Percentiles rank a stretch among this genome's conserved stretches.
These are phyloP conservation scores for Erannis defoliaria DNA, from an alignment of 2,888 invertebrate species.

Conservation along the genomic window DNA sequence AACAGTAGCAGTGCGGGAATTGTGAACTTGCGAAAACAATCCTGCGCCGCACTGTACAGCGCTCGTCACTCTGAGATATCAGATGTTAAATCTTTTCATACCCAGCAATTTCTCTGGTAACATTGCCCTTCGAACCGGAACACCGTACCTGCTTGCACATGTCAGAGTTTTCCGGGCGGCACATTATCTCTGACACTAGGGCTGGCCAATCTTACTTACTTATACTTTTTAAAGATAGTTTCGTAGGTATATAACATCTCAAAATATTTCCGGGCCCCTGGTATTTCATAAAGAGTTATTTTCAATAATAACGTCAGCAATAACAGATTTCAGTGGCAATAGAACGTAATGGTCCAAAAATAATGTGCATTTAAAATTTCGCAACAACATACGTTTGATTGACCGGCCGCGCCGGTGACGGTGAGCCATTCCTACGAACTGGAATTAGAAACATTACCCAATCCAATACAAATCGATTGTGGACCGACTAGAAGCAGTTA, in stretches of 20 bases:
- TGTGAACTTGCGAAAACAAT: no score
- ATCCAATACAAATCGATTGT: conserved; percentile 53
- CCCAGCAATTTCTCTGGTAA: no score
- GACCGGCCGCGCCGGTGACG: conserved; percentile 41
- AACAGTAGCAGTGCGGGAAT: no score
- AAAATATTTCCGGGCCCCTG: background rate
- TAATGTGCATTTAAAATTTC: conserved; percentile 56
- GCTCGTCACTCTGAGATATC: no score
- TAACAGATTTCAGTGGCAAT: background rate
- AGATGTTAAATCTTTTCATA: no score
- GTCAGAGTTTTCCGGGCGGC: no score
- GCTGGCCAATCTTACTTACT: no score
- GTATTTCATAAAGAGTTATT: background rate
- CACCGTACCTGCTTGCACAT: no score
- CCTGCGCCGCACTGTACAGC: no score
- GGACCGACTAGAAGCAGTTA: conserved; percentile 5
- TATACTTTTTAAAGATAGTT: no score
- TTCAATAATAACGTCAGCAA: background rate
- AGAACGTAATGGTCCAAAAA: conserved; percentile 24
- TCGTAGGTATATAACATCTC: background rate
- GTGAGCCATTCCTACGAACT: conserved; percentile 47
- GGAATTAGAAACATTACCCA: conserved; percentile 57
- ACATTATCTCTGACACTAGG: no score
- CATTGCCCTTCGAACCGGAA: no score
- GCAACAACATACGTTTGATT: conserved; percentile 54